Percentiles rank a stretch among this genome's conserved stretches.
Evolutionary conservation across 2,113 vertebrate genomes (phyloP).

Genomic region (Ifrita kowaldi): DNA sequence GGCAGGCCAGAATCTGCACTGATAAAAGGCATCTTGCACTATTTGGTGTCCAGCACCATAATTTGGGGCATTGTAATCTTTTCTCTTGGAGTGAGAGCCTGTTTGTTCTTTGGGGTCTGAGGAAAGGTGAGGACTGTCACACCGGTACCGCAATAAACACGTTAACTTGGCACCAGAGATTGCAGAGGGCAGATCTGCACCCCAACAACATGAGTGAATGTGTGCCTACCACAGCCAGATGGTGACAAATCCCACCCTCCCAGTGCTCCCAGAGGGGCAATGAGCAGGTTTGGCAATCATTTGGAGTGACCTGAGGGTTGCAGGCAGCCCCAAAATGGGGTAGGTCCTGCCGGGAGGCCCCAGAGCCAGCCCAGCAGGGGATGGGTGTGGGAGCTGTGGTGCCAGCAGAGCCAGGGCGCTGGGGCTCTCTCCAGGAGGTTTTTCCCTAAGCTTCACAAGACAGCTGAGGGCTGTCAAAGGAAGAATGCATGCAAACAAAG

Average conservation of each 20-base stretch:
- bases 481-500: background rate
- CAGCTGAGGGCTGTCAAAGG: background rate
- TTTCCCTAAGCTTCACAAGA: background rate
- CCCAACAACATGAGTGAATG: background rate
- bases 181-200: background rate
- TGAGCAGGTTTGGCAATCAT: background rate
- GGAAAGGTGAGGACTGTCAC: background rate
- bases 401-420: fast-evolving
- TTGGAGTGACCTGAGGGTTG: background rate
- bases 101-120: background rate
- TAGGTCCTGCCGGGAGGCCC: background rate
- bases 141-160: background rate
- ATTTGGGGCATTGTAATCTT: background rate
- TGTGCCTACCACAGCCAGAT: background rate
- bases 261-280: background rate
- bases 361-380: background rate
- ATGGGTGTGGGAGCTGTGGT: background rate
- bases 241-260: background rate
- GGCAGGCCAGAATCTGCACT: background rate
- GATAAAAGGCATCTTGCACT: background rate
- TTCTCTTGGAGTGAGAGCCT: background rate
- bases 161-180: background rate
- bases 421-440: background rate
- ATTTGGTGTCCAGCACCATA: background rate
- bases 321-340: background rate